phyloP scores from a whole-genome alignment of 1,140 invertebrate species.

The Archegozetes longisetosus region DNA sequence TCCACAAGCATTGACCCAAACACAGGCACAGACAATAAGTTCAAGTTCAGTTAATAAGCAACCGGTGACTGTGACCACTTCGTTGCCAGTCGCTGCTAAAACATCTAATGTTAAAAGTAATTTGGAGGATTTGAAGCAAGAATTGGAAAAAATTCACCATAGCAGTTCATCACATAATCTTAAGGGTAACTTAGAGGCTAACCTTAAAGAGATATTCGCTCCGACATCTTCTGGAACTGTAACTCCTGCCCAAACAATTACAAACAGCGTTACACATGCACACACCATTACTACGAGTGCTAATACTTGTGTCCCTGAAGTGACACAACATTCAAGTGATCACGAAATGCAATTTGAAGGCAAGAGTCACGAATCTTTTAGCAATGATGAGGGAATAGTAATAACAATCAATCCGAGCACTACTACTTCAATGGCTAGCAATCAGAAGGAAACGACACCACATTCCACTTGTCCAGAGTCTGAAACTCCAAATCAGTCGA shows the following conservation, averaged over 20 bases:
- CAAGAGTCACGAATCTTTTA: neutral
- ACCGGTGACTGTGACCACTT: neutral
- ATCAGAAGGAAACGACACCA: too few species aligned
- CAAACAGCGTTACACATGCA: neutral
- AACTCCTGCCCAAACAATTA: neutral
- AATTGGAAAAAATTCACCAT: slow-evolving; percentile 18
- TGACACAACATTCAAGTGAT: neutral
- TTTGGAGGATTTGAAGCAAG: slow-evolving; percentile 31
- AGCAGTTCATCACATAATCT: slow-evolving; percentile 13
- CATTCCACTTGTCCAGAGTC: too few species aligned
- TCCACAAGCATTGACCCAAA: neutral
- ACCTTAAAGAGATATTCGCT: slow-evolving; percentile 6
- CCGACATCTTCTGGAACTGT: slow-evolving; percentile 5
- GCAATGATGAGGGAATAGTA: neutral
- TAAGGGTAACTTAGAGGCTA: slow-evolving; percentile 4
- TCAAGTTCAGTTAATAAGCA: neutral
- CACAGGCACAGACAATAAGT: neutral
- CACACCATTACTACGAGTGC: neutral
- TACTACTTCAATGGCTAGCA: neutral
- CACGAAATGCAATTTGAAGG: neutral
- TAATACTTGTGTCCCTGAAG: neutral
- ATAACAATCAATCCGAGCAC: neutral
- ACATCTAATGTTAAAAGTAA: slow-evolving; percentile 19
- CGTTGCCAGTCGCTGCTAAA: neutral
- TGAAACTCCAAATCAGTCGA: too few species aligned